Percentiles rank a stretch among this genome's conserved stretches.
Evolutionary conservation across 2,797 vertebrate genomes (phyloP).

Genomic region (Nasua narica): DNA sequence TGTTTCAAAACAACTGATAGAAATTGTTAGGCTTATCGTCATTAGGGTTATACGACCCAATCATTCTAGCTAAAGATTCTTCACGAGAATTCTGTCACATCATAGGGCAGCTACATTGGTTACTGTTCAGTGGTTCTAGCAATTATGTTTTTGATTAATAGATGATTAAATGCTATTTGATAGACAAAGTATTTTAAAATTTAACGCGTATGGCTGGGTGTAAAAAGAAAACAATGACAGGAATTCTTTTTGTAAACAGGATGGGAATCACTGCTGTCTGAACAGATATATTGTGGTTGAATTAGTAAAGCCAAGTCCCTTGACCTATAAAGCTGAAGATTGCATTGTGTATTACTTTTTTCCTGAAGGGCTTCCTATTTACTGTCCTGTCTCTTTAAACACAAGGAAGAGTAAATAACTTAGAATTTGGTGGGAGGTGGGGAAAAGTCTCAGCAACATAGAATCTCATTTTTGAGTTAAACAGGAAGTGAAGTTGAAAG

Average conservation of each 20-base stretch:
- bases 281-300: not conserved
- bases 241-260: not conserved
- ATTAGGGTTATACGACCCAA: too few species aligned
- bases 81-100: not conserved
- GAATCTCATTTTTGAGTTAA: not conserved
- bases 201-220: not conserved
- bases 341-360: not conserved
- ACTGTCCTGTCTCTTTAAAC: not conserved
- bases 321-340: not conserved
- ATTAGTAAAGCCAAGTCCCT: not conserved
- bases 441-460: not conserved
- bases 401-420: not conserved
- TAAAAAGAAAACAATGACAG: not conserved
- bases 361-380: not conserved
- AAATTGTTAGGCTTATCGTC: not conserved
- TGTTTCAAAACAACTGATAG: not conserved
- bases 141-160: slow-evolving; percentile 16
- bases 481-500: not conserved
- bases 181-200: not conserved
- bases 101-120: not conserved
- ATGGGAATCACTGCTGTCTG: not conserved
- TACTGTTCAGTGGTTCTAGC: not conserved
- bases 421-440: not conserved
- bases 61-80: not conserved
- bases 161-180: not conserved